A percentile compares a stretch with the other conserved stretches of the same genome.
Conservation (phyloP, 1,140 invertebrate species). For the Ooceraea biroi region DNA sequence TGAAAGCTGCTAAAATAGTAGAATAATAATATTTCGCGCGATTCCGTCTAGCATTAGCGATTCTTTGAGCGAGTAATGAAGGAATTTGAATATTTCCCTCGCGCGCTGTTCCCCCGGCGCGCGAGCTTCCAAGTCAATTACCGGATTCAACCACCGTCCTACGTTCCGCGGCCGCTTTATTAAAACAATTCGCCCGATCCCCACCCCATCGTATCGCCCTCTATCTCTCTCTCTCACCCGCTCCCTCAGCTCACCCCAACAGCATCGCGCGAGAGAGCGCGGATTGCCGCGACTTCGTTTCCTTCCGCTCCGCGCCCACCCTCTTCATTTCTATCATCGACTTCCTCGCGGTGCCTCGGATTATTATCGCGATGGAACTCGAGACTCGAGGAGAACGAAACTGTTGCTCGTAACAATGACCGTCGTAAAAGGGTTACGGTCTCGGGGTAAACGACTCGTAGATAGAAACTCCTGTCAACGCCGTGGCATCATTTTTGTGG, state of each 20-base stretch:
- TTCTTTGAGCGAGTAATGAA: constrained; percentile 83
- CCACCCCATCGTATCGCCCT: constrained; percentile 48
- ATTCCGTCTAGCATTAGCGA: constrained; percentile 82
- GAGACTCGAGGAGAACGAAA: constrained; percentile 52
- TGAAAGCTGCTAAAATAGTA: constrained; percentile 78
- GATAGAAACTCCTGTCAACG: constrained; percentile 20
- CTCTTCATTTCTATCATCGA: constrained; percentile 42
- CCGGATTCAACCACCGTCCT: constrained; percentile 81
- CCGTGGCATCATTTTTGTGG: constrained; percentile 22
- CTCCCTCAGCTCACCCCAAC: constrained; percentile 32
- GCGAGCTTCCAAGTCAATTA: constrained; percentile 84
- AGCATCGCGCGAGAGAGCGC: constrained; percentile 41
- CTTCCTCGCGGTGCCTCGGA: constrained; percentile 30
- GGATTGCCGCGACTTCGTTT: constrained; percentile 37
- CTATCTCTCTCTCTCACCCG: constrained; percentile 45
- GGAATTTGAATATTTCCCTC: constrained; percentile 84
- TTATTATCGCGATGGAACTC: constrained; percentile 65
- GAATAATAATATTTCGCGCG: constrained; percentile 82
- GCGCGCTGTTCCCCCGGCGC: constrained; percentile 65
- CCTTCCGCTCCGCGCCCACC: neutral
- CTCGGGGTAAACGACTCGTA: constrained; percentile 43
- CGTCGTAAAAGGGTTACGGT: constrained; percentile 56
- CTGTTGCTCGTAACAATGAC: constrained; percentile 61
- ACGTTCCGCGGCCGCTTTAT: constrained; percentile 79
- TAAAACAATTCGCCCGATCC: constrained; percentile 82